These are phyloP conservation scores for Polyergus mexicanus DNA, from an alignment of 1,140 invertebrate genomes.

Conservation along the genomic window DNA sequence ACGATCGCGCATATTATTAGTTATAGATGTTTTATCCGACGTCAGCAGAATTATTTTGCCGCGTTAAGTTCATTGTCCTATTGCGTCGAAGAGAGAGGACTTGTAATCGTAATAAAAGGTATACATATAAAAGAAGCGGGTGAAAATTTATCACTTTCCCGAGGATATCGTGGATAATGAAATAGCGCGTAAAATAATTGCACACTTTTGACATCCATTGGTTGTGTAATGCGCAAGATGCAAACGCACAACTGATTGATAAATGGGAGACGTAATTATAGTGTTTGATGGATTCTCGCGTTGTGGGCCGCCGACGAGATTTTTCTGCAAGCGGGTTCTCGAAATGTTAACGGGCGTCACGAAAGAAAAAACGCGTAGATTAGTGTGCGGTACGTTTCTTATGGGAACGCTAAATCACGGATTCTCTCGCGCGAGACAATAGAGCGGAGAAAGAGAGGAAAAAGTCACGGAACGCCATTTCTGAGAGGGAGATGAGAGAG, in stretches of 20 bases:
- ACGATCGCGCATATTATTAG: conserved; percentile 31
- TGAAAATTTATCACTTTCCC: conserved; percentile 28
- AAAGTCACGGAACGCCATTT: neutral
- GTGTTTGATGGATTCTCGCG: neutral
- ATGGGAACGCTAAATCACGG: conserved; percentile 37
- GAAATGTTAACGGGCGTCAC: conserved; percentile 12
- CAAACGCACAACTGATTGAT: conserved; percentile 30
- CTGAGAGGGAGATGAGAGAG: neutral
- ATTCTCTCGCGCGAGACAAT: conserved; percentile 37
- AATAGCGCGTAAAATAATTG: conserved; percentile 24
- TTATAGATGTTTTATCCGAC: conserved; percentile 27
- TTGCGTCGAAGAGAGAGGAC: neutral
- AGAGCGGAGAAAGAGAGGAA: conserved; percentile 11
- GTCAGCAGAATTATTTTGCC: neutral
- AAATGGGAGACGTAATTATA: conserved; percentile 40
- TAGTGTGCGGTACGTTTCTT: neutral
- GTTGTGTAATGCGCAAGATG: conserved; percentile 15
- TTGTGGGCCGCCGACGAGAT: neutral
- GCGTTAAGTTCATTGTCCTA: conserved; percentile 30
- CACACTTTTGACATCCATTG: neutral
- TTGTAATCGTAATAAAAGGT: neutral
- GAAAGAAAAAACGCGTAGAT: neutral
- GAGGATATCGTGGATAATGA: neutral
- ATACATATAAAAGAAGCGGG: conserved; percentile 4
- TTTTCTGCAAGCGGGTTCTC: neutral